Conservation (phyloP, 2,888 invertebrate species). For the Plagodis dolabraria region DNA sequence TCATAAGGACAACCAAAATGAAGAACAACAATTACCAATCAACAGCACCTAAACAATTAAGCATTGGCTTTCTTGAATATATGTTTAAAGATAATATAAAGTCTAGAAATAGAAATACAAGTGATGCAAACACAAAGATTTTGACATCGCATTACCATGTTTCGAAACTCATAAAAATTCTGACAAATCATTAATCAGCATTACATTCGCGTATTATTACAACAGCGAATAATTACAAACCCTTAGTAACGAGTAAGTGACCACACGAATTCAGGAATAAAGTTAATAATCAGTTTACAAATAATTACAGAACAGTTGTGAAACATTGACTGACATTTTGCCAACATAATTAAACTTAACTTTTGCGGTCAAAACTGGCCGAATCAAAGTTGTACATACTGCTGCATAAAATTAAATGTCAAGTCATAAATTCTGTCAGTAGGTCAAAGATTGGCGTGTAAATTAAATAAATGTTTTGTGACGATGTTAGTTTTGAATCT, state of each 20-base stretch:
- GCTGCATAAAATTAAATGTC: conserved; percentile 29
- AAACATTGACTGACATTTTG: conserved; percentile 25
- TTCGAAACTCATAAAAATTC: not conserved
- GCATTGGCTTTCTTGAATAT: too few relatives aligned
- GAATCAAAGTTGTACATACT: conserved; percentile 30
- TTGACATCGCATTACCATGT: too few relatives aligned
- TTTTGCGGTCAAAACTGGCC: conserved; percentile 28
- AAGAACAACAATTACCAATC: too few relatives aligned
- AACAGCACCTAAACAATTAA: too few relatives aligned
- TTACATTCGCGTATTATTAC: not conserved
- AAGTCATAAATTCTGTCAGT: conserved; percentile 51
- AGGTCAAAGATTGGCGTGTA: conserved; percentile 65
- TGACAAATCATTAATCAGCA: conserved; percentile 1
- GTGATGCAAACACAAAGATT: too few relatives aligned
- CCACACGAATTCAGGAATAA: conserved; percentile 10
- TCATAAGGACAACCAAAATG: too few relatives aligned
- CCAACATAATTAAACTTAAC: conserved; percentile 26
- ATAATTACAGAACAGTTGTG: conserved; percentile 14
- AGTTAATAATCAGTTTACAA: conserved; percentile 11
- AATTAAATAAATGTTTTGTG: conserved; percentile 39
- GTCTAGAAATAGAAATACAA: too few relatives aligned
- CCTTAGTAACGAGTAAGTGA: not conserved
- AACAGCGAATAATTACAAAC: not conserved
- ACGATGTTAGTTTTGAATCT: conserved; percentile 4
- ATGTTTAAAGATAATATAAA: too few relatives aligned